Evolutionary conservation across 64 coral and sea anemone species (phyloP).

Genomic region (Montipora cactus): DNA sequence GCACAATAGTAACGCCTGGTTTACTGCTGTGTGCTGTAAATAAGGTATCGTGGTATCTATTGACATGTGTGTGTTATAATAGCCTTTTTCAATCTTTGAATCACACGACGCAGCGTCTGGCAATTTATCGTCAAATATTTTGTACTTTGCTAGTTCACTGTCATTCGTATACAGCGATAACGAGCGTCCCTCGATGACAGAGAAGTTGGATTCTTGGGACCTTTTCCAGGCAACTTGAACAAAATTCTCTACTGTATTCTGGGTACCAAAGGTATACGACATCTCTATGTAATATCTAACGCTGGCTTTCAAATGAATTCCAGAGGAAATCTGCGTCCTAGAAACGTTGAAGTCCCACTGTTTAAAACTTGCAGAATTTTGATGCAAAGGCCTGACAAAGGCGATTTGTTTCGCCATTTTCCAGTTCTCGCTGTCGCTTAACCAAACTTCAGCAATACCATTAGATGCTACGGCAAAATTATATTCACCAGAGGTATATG

Average conservation of each 20-base stretch:
- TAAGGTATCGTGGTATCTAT: neutral
- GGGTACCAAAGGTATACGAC: neutral
- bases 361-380: neutral
- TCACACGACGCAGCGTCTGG: neutral
- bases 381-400: neutral
- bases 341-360: neutral
- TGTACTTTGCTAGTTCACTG: too few relatives aligned
- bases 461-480: constrained; percentile 10
- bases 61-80: neutral
- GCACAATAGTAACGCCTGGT: neutral
- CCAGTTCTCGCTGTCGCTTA: neutral
- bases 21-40: neutral
- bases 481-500: neutral
- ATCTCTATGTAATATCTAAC: constrained; percentile 3
- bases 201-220: neutral
- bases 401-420: neutral
- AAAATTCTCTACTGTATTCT: neutral
- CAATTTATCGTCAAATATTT: neutral
- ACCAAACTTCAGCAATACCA: constrained; percentile 14
- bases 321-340: neutral
- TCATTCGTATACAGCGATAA: neutral
- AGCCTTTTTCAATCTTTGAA: neutral
- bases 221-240: constrained; percentile 15
- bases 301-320: constrained; percentile 6
- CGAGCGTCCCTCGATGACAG: neutral